These are phyloP conservation scores for Erebia aethiops DNA, from an alignment of 2,888 invertebrate species.

Conservation along the genomic window DNA sequence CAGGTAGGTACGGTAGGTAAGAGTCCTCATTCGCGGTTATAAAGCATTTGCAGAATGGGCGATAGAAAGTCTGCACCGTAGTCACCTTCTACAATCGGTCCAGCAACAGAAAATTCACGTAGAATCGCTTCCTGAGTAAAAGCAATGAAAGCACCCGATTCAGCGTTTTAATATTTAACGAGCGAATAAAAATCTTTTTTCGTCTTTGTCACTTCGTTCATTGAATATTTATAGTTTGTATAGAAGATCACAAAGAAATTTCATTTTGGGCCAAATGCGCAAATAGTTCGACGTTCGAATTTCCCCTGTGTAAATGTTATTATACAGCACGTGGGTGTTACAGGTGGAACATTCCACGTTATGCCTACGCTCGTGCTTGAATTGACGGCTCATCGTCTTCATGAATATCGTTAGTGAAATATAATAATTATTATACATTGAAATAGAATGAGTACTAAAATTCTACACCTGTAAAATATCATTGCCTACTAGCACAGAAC, in stretches of 20 bases:
- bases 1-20: too few relatives aligned
- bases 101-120: background rate
- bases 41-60: too few relatives aligned
- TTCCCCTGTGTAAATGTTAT: constrained; percentile 81
- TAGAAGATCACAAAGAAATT: constrained; percentile 72
- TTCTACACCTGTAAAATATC: too few relatives aligned
- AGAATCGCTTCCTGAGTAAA: constrained; percentile 2
- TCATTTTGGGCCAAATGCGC: constrained; percentile 76
- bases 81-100: background rate
- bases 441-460: too few relatives aligned
- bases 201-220: constrained; percentile 72
- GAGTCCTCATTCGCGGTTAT: too few relatives aligned
- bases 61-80: too few relatives aligned
- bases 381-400: constrained; percentile 36
- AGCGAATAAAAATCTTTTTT: constrained; percentile 51
- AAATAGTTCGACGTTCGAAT: constrained; percentile 81
- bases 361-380: constrained; percentile 46
- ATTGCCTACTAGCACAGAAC: too few relatives aligned
- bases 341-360: constrained; percentile 74
- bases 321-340: constrained; percentile 66
- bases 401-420: constrained; percentile 29
- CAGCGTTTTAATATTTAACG: constrained; percentile 57
- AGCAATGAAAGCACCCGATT: background rate
- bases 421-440: too few relatives aligned
- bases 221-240: constrained; percentile 75